Base-by-base conservation (phyloP, 2,797 vertebrate genomes). In the Poecilia picta region DNA sequence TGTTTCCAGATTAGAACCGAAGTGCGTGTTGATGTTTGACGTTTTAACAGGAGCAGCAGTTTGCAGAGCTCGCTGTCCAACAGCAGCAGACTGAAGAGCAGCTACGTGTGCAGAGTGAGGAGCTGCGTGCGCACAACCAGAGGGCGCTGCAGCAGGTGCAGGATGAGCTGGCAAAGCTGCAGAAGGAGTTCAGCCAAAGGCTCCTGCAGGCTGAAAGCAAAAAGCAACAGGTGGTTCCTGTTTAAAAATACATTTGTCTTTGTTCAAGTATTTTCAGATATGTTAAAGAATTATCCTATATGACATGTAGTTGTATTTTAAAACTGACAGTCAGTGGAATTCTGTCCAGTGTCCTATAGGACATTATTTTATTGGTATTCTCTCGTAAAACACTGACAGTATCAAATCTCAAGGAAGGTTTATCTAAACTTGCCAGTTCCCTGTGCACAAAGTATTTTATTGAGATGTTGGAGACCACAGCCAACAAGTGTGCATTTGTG, bases 151-250 rank as follows among this genome's bases (percentile, higher is more conserved):
- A 95, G 87, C 95, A 95, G 81, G 93, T 97, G 84, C 92, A 92
- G 47, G 91, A 95, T 74, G 95, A 97, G 64, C 88, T 97, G 55
- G 85, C 85, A 85, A 87, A 85, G 83, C 83, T 96, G 78, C 95
- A 96, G 91, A 95, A 94, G 55, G 92, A 95, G 46, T 91, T 74
- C 70, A 95, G 94, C 15, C 92, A 94, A 76, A 89, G 91, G 77
- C 95, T 97, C 73, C 93, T 96, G 70, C 94, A 94, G 46, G 93
- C 96, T 64, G 96, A 97, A 83, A 94, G 81, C 4, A 91, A 95
- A 80, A 97, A 96, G 90, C 96, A 97, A 79, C 95, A 97, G 96
- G 97, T 97, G 7, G 81, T 55, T 43, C 41, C 41, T n/a, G n/a
- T 25, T 70, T 25, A 70, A 12, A 70, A 41, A 15, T 47, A 15